Conservation (phyloP, 2,888 invertebrate species). For the Gortyna flavago region DNA sequence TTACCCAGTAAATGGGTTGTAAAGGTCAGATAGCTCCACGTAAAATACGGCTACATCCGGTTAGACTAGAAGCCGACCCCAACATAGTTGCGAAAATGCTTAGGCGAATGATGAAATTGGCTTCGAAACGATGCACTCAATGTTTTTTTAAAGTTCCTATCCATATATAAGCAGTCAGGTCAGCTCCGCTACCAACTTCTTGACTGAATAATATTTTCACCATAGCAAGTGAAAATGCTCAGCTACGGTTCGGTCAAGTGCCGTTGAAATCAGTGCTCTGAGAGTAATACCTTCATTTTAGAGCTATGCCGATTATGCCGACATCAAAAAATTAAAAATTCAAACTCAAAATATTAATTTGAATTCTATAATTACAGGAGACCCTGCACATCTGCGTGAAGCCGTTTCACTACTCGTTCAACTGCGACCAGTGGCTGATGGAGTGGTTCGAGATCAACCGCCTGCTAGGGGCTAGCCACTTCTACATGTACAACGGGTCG, state of each 20-base stretch:
- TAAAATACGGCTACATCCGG: no score
- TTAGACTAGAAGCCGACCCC: no score
- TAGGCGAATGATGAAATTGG: not conserved
- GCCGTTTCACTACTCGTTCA: constrained; percentile 96
- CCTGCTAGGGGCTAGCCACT: constrained; percentile 95
- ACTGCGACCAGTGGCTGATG: constrained; percentile 94
- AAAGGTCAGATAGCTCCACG: no score
- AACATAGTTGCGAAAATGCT: no score
- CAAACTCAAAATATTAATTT: not conserved
- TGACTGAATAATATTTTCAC: not conserved
- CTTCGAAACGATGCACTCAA: not conserved
- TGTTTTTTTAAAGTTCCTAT: not conserved
- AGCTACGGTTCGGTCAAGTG: not conserved
- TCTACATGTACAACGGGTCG: constrained; percentile 97
- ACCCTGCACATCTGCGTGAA: constrained; percentile 96
- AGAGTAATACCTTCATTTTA: not conserved
- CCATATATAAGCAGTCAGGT: not conserved
- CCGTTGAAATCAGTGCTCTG: not conserved
- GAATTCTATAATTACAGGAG: constrained; percentile 80
- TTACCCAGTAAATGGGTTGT: no score
- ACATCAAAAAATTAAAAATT: not conserved
- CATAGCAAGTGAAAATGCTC: no score
- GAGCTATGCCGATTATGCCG: not conserved
- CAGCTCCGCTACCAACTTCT: not conserved
- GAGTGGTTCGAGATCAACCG: constrained; percentile 97